A percentile compares a stretch with the other conserved stretches of the same genome.
Evolutionary conservation across 2,797 vertebrate genomes (phyloP).

Genomic region (Siniperca scherzeri): DNA sequence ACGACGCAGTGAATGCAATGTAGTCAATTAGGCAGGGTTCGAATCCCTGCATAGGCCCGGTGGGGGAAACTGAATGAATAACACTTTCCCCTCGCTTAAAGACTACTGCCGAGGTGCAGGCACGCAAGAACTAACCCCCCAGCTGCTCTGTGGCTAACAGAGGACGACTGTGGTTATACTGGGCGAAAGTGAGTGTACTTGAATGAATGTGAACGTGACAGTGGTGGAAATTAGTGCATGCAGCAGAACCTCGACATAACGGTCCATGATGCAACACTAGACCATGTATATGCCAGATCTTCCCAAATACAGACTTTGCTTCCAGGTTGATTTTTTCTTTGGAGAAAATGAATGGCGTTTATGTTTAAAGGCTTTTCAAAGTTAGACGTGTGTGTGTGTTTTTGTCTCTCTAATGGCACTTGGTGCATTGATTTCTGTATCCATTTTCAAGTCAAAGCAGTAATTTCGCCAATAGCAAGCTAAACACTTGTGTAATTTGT

Average conservation of each 20-base stretch:
- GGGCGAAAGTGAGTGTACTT: neutral
- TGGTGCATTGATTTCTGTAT: slow-evolving; percentile 27
- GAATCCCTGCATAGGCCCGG: slow-evolving; percentile 40
- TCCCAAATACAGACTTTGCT: neutral
- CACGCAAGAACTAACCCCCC: slow-evolving; percentile 36
- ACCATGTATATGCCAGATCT: neutral
- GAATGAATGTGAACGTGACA: neutral
- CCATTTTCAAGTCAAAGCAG: slow-evolving; percentile 45
- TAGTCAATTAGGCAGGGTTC: slow-evolving; percentile 49
- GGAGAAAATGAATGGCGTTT: neutral
- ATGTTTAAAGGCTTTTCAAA: slow-evolving; percentile 10
- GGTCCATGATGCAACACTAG: neutral
- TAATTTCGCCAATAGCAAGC: slow-evolving; percentile 32
- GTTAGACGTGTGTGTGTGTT: neutral
- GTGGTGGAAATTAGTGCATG: neutral
- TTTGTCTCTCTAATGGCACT: slow-evolving; percentile 17
- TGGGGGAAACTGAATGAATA: slow-evolving; percentile 36
- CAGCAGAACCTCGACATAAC: neutral
- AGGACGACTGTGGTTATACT: slow-evolving; percentile 3
- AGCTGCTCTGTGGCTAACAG: slow-evolving; percentile 36
- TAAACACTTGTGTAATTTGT: slow-evolving; percentile 44
- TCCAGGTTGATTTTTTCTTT: neutral
- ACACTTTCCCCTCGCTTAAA: slow-evolving; percentile 52
- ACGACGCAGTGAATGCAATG: slow-evolving; percentile 42
- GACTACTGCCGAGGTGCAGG: slow-evolving; percentile 39